Percentiles rank a stretch among this genome's conserved stretches.
Evolutionary conservation across 2,888 invertebrate genomes (phyloP).

Genomic region (Pollenia griseotomentosa): DNA sequence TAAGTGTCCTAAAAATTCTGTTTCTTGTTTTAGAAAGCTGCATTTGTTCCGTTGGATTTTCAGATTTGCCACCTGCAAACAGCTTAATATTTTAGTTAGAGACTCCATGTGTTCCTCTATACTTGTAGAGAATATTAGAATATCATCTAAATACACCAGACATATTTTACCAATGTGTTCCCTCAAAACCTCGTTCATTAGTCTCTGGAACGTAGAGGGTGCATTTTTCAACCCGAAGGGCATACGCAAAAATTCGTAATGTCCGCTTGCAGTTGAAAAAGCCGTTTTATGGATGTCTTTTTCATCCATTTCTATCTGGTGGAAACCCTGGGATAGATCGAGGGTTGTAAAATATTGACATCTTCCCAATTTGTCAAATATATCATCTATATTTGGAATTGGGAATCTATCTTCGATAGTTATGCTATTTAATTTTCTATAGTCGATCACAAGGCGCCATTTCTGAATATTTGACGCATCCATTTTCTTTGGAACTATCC

Average conservation of each 20-base stretch:
- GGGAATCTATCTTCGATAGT: no score
- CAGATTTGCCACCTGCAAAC: constrained; percentile 45
- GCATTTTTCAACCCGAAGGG: constrained; percentile 43
- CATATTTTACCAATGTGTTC: constrained; percentile 46
- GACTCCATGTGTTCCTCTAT: constrained; percentile 35
- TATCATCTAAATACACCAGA: constrained; percentile 40
- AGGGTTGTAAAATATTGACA: no score
- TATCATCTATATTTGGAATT: no score
- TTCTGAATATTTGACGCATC: not conserved
- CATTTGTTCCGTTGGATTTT: constrained; percentile 57
- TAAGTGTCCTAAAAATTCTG: constrained; percentile 50
- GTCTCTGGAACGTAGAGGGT: constrained; percentile 22
- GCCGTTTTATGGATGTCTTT: not conserved
- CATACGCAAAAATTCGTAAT: constrained; percentile 44
- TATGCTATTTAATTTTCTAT: no score
- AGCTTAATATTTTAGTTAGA: constrained; percentile 27
- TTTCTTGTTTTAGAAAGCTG: constrained; percentile 37
- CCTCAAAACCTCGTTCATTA: not conserved
- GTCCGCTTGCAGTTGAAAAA: not conserved
- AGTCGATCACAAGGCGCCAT: not conserved
- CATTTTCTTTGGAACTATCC: constrained; percentile 15
- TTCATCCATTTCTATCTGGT: not conserved
- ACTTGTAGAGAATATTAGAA: constrained; percentile 52
- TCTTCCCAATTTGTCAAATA: no score
- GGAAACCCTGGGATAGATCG: not conserved